phyloP scores from a whole-genome alignment of 2,888 invertebrate species.

The Neuroscelio doddi region DNA sequence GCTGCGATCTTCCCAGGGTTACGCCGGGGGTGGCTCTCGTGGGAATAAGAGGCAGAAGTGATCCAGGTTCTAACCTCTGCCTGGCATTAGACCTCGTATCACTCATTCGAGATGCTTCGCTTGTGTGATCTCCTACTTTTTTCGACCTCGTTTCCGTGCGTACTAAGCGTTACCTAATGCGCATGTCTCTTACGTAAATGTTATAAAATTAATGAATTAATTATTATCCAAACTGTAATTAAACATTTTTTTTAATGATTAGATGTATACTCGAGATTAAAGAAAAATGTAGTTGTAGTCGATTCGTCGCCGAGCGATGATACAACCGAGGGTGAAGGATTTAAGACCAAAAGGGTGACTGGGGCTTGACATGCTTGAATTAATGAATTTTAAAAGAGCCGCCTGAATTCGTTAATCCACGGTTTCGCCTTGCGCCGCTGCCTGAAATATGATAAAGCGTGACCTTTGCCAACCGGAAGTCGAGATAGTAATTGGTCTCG shows the following conservation, averaged over 20 bases:
- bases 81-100: slow-evolving; percentile 32
- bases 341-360: slow-evolving; percentile 26
- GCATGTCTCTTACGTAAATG: no score
- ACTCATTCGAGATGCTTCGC: slow-evolving; percentile 31
- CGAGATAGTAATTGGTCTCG: slow-evolving; percentile 44
- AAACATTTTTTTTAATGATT: no score
- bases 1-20: slow-evolving; percentile 62
- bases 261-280: no score
- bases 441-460: slow-evolving; percentile 47
- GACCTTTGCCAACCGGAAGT: slow-evolving; percentile 43
- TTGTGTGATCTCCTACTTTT: slow-evolving; percentile 28
- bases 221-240: no score
- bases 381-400: slow-evolving; percentile 26
- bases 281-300: no score
- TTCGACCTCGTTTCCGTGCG: slow-evolving; percentile 13
- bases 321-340: slow-evolving; percentile 18
- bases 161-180: no score
- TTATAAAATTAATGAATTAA: no score
- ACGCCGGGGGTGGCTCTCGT: slow-evolving; percentile 53
- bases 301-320: no score
- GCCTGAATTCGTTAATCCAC: slow-evolving; percentile 9
- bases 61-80: slow-evolving; percentile 30
- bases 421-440: slow-evolving; percentile 6
- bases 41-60: slow-evolving; percentile 54
- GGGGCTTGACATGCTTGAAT: slow-evolving; percentile 28